These are phyloP conservation scores for Lutjanus campechanus DNA, from an alignment of 2,797 vertebrate species.

Conservation along the genomic window DNA sequence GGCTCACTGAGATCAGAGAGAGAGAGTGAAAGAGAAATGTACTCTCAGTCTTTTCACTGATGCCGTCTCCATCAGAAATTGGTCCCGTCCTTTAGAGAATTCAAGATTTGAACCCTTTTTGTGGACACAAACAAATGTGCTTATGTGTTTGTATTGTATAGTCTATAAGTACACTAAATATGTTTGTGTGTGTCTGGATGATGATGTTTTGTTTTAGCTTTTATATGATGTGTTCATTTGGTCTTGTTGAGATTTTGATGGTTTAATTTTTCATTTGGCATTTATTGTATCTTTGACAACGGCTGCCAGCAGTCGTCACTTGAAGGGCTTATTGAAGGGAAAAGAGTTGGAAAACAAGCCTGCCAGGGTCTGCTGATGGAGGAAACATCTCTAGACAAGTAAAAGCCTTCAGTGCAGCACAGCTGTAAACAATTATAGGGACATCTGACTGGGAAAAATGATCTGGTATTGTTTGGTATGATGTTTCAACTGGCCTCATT, in stretches of 20 bases:
- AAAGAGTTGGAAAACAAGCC: neutral
- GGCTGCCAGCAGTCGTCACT: conserved; percentile 5
- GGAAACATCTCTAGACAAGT: conserved; percentile 11
- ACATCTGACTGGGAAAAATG: neutral
- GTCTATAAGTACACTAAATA: neutral
- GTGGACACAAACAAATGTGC: conserved; percentile 25
- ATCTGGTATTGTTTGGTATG: neutral
- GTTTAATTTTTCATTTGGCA: conserved; percentile 21
- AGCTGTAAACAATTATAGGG: neutral
- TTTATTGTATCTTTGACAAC: conserved; percentile 10
- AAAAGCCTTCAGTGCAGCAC: conserved; percentile 2
- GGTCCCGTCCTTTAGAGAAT: conserved; percentile 50
- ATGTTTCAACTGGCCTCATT: neutral
- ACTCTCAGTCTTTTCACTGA: conserved; percentile 37
- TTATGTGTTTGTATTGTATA: conserved; percentile 13
- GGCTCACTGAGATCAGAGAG: conserved; percentile 76
- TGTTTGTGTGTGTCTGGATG: neutral
- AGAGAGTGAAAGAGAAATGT: conserved; percentile 22
- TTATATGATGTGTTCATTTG: neutral
- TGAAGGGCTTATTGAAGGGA: conserved; percentile 1
- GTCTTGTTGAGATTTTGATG: neutral
- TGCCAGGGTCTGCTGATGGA: neutral
- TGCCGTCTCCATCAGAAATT: conserved; percentile 40
- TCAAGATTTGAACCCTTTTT: conserved; percentile 21
- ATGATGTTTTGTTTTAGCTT: conserved; percentile 10